Evolutionary conservation across 2,888 invertebrate species (phyloP).

Genomic region (Leucozona laternaria): DNA sequence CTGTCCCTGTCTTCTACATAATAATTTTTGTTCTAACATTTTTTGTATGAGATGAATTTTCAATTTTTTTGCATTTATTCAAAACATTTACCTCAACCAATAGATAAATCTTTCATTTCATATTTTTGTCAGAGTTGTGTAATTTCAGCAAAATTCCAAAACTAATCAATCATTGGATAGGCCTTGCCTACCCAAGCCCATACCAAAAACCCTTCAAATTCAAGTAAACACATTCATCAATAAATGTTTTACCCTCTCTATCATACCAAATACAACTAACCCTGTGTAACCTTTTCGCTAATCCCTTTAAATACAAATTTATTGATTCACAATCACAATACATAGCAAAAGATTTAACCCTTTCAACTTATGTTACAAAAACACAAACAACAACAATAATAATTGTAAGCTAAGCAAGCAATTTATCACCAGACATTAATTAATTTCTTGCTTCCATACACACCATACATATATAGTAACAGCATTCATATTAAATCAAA

Average conservation of each 20-base stretch:
- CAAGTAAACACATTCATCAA: conserved; percentile 20
- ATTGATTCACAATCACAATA: background rate
- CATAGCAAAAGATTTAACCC: conserved; percentile 27
- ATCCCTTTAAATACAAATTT: conserved; percentile 29
- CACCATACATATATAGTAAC: background rate
- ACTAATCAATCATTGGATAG: conserved; percentile 13
- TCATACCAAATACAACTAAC: too few species aligned
- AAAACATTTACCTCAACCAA: too few species aligned
- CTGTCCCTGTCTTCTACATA: too few species aligned
- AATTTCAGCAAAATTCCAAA: background rate
- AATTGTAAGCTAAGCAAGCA: conserved; percentile 45
- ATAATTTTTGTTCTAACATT: too few species aligned
- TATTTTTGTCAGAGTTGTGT: background rate
- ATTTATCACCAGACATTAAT: conserved; percentile 74
- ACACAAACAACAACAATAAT: conserved; percentile 17
- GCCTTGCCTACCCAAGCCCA: background rate
- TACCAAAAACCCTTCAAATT: background rate
- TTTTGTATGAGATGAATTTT: too few species aligned
- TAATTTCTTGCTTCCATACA: conserved; percentile 63
- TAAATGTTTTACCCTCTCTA: conserved; percentile 9
- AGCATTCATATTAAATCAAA: conserved; percentile 67
- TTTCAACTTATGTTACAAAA: background rate
- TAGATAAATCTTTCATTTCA: background rate
- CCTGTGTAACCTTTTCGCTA: conserved; percentile 3
- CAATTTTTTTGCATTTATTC: too few species aligned